Conservation (phyloP, 2,113 vertebrate species). For the Perca fluviatilis region DNA sequence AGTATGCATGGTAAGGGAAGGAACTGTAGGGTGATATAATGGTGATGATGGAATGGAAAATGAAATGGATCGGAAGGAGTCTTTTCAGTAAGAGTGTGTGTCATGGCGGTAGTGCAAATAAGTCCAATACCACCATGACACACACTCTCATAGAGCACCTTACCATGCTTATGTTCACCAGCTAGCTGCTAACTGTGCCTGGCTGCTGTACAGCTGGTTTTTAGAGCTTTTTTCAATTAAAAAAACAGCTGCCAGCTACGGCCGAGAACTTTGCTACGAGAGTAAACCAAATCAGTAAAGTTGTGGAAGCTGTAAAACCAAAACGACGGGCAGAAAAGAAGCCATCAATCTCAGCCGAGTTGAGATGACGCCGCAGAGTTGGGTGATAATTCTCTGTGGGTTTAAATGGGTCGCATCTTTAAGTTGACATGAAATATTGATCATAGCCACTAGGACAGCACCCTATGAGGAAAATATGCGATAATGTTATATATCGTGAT, state of each 20-base stretch:
- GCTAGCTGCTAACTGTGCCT: neutral
- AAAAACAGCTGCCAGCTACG: neutral
- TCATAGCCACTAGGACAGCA: neutral
- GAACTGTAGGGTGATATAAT: too few species aligned
- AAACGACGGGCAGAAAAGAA: slow-evolving; percentile 1
- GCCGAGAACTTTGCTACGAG: neutral
- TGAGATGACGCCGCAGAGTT: neutral
- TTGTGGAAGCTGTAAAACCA: neutral
- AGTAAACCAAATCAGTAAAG: neutral
- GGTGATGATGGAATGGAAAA: too few species aligned
- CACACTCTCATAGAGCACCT: too few species aligned
- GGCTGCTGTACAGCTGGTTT: neutral
- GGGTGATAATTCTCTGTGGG: neutral
- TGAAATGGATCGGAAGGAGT: too few species aligned
- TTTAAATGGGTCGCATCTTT: neutral
- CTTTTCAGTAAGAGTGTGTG: too few species aligned
- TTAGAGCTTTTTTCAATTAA: neutral
- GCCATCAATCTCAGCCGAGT: neutral
- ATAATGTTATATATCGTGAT: too few species aligned
- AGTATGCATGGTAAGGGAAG: too few species aligned
- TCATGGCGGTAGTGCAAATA: too few species aligned
- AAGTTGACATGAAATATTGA: neutral
- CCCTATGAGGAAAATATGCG: too few species aligned
- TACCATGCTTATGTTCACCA: neutral
- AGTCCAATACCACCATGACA: too few species aligned